Evolutionary conservation across 2,888 invertebrate genomes (phyloP).

Genomic region (Trachelus iudaicus): DNA sequence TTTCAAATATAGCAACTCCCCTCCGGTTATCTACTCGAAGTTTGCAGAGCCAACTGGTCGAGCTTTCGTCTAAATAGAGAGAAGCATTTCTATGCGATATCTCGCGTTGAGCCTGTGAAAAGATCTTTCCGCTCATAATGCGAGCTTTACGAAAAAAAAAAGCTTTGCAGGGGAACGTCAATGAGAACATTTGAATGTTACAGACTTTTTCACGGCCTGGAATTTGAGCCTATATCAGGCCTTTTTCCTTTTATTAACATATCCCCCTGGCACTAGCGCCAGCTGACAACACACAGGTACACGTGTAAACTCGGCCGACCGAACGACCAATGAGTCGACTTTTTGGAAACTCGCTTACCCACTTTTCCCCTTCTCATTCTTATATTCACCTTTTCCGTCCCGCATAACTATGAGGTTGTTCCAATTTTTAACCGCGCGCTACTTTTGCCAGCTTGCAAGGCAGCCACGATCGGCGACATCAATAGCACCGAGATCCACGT

Average conservation of each 20-base stretch:
- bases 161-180: slow-evolving; percentile 20
- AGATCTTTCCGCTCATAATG: slow-evolving; percentile 38
- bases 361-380: no score
- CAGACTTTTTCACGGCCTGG: slow-evolving; percentile 27
- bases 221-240: no score
- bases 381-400: no score
- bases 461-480: no score
- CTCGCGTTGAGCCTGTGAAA: slow-evolving; percentile 35
- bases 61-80: slow-evolving; percentile 32
- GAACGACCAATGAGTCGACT: no score
- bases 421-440: no score
- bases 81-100: slow-evolving; percentile 43
- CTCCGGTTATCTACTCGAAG: slow-evolving; percentile 2
- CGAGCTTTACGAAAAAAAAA: slow-evolving; percentile 27
- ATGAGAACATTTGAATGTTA: slow-evolving; percentile 40
- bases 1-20: background rate
- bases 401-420: no score
- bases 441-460: no score
- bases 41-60: slow-evolving; percentile 2
- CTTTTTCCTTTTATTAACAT: slow-evolving; percentile 14
- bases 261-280: background rate
- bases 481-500: no score
- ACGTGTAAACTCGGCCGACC: no score
- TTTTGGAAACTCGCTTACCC: no score
- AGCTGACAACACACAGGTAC: background rate